Evolutionary conservation across 2,797 vertebrate genomes (phyloP).

Genomic region (Clarias laeviceps): DNA sequence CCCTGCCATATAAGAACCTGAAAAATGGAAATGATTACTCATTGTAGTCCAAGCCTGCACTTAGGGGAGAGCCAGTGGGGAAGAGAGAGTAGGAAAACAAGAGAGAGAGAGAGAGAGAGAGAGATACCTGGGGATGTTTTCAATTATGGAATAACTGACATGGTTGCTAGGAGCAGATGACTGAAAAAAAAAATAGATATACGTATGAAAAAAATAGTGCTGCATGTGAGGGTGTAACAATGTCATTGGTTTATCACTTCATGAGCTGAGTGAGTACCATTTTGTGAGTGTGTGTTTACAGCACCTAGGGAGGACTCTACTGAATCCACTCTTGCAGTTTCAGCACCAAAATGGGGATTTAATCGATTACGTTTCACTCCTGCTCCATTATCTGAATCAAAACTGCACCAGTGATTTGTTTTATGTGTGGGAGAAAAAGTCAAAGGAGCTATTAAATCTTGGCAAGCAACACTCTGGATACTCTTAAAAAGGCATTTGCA

Average conservation of each 20-base stretch:
- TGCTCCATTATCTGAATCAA: slow-evolving; percentile 11
- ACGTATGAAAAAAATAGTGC: background rate
- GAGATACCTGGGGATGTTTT: background rate
- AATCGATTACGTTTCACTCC: slow-evolving; percentile 26
- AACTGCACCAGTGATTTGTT: slow-evolving; percentile 4
- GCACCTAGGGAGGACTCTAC: background rate
- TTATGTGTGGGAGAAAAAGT: slow-evolving; percentile 2
- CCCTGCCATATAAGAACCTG: slow-evolving; percentile 20
- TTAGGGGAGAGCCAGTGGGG: background rate
- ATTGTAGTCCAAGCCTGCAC: slow-evolving; percentile 3
- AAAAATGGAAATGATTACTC: slow-evolving; percentile 16
- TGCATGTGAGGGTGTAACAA: background rate
- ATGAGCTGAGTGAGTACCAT: background rate
- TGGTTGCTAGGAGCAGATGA: background rate
- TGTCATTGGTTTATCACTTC: background rate
- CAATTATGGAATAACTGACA: slow-evolving; percentile 21
- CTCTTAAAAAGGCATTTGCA: slow-evolving; percentile 17
- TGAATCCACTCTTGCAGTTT: slow-evolving; percentile 5
- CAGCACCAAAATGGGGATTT: slow-evolving; percentile 6
- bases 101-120: background rate
- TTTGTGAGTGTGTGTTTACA: slow-evolving; percentile 17
- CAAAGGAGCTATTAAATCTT: slow-evolving; percentile 7
- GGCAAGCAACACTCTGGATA: slow-evolving; percentile 15
- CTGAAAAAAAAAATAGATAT: background rate
- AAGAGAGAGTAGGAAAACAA: too few species aligned